Percentiles rank a stretch among this genome's conserved stretches.
Evolutionary conservation across 2,797 vertebrate genomes (phyloP).

Genomic region (Neostethus bicornis): DNA sequence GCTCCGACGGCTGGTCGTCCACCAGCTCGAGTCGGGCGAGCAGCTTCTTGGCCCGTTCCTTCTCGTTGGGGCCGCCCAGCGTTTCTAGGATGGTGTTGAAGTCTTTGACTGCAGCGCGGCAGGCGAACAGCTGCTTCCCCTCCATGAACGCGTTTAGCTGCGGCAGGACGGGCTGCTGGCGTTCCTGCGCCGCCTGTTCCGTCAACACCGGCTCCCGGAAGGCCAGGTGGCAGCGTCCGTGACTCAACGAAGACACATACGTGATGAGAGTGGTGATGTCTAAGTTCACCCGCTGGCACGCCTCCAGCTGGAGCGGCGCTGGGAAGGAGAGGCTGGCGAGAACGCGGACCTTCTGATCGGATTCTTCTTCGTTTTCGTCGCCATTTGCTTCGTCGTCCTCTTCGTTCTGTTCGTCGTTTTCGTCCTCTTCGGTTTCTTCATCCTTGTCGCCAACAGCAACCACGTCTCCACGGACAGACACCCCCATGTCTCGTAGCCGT

Average conservation of each 20-base stretch:
- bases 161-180: conserved; percentile 86
- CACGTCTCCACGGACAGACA: conserved; percentile 91
- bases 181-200: conserved; percentile 92
- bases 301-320: conserved; percentile 83
- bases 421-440: conserved; percentile 21
- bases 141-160: conserved; percentile 88
- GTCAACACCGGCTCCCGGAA: conserved; percentile 94
- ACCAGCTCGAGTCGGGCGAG: conserved; percentile 84
- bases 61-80: conserved; percentile 88
- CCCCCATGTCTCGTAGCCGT: conserved; percentile 88
- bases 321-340: conserved; percentile 74
- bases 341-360: conserved; percentile 58
- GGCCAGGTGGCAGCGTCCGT: conserved; percentile 87
- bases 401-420: conserved; percentile 60
- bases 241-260: conserved; percentile 91
- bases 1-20: conserved; percentile 88
- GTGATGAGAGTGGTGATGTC: conserved; percentile 97
- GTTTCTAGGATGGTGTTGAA: conserved; percentile 92
- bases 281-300: conserved; percentile 88
- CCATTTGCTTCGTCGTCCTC: conserved; percentile 54
- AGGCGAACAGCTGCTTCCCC: conserved; percentile 91
- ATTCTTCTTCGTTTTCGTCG: conserved; percentile 61
- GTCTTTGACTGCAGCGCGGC: conserved; percentile 88
- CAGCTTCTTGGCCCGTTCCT: conserved; percentile 82
- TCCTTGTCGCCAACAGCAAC: conserved; percentile 84